Percentiles rank a stretch among this genome's conserved stretches.
These are phyloP conservation scores for Tadarida brasiliensis DNA, from an alignment of 2,797 vertebrate genomes.

Conservation along the genomic window DNA sequence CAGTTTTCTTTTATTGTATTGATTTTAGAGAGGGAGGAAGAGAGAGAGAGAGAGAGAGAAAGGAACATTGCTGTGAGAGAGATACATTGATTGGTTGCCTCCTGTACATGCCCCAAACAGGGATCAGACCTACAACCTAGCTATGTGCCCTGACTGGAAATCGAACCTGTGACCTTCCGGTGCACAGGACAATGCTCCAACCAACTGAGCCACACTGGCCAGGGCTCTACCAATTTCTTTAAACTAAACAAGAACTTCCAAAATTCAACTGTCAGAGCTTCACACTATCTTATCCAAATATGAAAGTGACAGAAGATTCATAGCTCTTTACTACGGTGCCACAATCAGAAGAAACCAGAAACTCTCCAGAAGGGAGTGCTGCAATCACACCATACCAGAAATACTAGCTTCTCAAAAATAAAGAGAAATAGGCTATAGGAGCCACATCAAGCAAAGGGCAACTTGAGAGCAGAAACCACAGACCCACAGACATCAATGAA, in stretches of 20 bases:
- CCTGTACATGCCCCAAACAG: not conserved
- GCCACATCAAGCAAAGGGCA: constrained; percentile 2
- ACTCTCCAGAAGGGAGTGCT: constrained; percentile 17
- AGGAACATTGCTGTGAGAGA: not conserved
- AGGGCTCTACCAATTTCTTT: constrained; percentile 51
- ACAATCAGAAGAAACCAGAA: constrained; percentile 55
- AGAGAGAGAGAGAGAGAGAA: not conserved
- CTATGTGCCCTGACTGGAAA: not conserved
- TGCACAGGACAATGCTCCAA: not conserved
- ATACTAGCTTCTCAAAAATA: constrained; percentile 47
- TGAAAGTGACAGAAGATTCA: constrained; percentile 39
- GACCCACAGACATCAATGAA: constrained; percentile 18
- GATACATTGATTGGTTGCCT: not conserved
- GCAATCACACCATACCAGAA: constrained; percentile 4
- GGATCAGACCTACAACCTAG: not conserved
- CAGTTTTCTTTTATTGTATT: not conserved
- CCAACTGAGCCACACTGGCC: not conserved
- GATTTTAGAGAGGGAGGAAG: not conserved
- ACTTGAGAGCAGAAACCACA: constrained; percentile 23
- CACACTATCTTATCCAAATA: constrained; percentile 50
- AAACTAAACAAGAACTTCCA: constrained; percentile 39
- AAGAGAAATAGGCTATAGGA: constrained; percentile 44
- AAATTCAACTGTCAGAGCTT: constrained; percentile 49
- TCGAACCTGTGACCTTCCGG: not conserved
- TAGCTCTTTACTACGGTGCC: not conserved